Base-by-base conservation (phyloP, 2,113 vertebrate genomes). In the Oncorhynchus gorbuscha region DNA sequence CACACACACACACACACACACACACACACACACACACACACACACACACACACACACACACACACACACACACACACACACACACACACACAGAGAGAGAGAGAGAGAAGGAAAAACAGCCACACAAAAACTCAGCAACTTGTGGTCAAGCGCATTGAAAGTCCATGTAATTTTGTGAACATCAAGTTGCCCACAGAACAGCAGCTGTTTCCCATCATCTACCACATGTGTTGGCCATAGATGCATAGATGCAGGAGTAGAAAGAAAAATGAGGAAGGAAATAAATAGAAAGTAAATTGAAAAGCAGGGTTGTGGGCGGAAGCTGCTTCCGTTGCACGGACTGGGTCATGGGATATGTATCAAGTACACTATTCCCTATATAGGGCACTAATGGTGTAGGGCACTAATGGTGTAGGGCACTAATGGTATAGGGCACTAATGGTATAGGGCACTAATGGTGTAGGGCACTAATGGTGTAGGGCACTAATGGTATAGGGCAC, bases 21-120 rank as follows among this genome's bases (percentile, higher is more conserved):
- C 68, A 55, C 20, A 64, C 30, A 28, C 64, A 51, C 48, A 73
- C 30, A 35, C 13, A 18, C 69, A 71, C 45, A 30, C 71, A 28
- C 48, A 58, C 70, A 58, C 69, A 64, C 71, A 73, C 30, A 35
- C 13, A 18, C 69, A 71, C 45, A 30, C 71, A 28, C 48, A 58
- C 70, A 58, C 69, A 64, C 71, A 73, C 30, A 35, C 13, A 18
- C 69, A 71, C 45, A 64, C 3, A 35, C 59, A 58, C 59, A 61
- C 35, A 64, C 68, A 55, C 20, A 64, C 30, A 28, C 64, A 51
- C 48, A 73, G 26, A 28, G 2, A 28, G 2, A 28, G 26, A 28
- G 28, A 28, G 16, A 2, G 39, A 45, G 39, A 45, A 9, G 39
- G 39, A 45, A 45, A 45, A 28, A 69, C 67, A 69, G n/a, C 9